Evolutionary conservation across 2,113 vertebrate genomes (phyloP), one percentile per base, ranked within the genome.

Genomic region (Noctilio leporinus): DNA sequence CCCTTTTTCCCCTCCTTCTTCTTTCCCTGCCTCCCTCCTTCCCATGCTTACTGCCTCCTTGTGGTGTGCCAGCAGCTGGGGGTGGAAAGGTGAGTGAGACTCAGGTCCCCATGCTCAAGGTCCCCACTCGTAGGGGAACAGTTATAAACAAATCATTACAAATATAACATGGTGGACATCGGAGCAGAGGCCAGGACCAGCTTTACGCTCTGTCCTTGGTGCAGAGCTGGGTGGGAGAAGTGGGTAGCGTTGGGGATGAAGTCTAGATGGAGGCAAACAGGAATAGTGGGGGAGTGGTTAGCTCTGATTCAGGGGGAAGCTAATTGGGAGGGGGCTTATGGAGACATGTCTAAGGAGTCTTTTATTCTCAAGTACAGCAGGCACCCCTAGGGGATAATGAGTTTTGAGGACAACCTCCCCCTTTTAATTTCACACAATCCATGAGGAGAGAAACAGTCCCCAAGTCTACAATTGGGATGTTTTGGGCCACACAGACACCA

Each of bases 101-200:
- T 53, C 0, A 5, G n/a, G 30, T 5, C 30, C 30, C 55, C 72
- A 30, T 9, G 28, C 38, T 67, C 43, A 40, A 70, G 43, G 43
- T 43, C 38, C 43, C 35, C 73, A 26, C 22, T 28, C 70, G 14
- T 16, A 45, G 24, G 22, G 16, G 35, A 4, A 7, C 24, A 30
- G 33, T 26, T 57, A 11, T 17, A 40, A 53, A 33, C 12, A 30
- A 22, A 28, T 20, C 49, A 16, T 19, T 28, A 6, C 40, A 53
- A n/a, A n/a, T 67, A 22, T 1, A 70, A 40, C 1, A 0, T 10
- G 49, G 51, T 1, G 1, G 51, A 26, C 10, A 0, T n/a, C 26
- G 10, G 43, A 17, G 59, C 69, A 76, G 67, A 59, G 16, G 83
- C 40, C 69, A 17, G 72, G 45, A 59, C 14, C 16, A 84, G 53